These are phyloP conservation scores for Cryptoprocta ferox DNA, from an alignment of 2,797 vertebrate species.

Conservation along the genomic window DNA sequence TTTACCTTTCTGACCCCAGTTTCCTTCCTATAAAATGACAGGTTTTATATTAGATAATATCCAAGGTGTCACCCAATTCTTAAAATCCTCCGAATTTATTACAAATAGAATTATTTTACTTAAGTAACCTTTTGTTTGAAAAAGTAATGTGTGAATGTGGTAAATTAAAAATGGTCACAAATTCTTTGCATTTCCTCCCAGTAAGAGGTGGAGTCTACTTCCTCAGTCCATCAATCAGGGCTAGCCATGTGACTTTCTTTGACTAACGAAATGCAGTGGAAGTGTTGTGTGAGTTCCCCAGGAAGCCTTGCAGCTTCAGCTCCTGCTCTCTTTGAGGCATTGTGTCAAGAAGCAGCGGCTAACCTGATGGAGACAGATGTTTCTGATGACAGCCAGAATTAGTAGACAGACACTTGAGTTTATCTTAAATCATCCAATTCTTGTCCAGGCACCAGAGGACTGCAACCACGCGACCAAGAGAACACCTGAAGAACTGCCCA, in stretches of 20 bases:
- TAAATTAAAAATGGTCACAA: not conserved
- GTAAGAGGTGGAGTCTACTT: not conserved
- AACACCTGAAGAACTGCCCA: not conserved
- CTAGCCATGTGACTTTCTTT: not conserved
- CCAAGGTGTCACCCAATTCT: not conserved
- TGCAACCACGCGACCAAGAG: not conserved
- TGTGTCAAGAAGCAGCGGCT: not conserved
- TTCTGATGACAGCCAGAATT: not conserved
- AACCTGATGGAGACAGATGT: not conserved
- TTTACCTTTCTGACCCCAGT: not conserved
- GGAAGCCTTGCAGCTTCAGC: not conserved
- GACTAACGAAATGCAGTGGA: not conserved
- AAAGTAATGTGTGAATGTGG: not conserved
- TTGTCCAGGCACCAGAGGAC: not conserved
- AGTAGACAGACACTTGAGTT: not conserved
- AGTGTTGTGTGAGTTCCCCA: not conserved
- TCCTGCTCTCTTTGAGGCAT: not conserved
- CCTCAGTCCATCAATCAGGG: not conserved
- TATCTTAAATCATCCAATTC: not conserved
- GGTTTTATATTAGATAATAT: not conserved
- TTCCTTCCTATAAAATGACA: not conserved
- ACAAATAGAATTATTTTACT: not conserved
- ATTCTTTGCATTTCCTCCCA: not conserved
- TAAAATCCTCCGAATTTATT: constrained; percentile 2
- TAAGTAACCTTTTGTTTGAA: not conserved